These are phyloP conservation scores for Troglohyphantes excavatus DNA, from an alignment of 2,888 invertebrate genomes.

Conservation along the genomic window DNA sequence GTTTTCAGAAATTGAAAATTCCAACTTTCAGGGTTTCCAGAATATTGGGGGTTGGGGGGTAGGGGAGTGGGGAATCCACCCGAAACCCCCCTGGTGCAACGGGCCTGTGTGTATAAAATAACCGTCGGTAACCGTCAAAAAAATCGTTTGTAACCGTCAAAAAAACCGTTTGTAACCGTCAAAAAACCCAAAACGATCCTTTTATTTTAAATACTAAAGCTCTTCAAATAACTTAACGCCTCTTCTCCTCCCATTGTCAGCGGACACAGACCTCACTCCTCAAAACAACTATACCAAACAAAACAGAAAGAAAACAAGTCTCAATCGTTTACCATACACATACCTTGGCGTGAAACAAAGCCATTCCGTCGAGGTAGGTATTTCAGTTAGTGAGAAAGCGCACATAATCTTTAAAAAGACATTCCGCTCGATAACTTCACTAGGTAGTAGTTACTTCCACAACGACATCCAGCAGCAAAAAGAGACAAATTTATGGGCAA, in stretches of 20 bases:
- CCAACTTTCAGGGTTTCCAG: too few species aligned
- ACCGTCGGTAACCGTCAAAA: too few species aligned
- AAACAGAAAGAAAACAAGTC: not conserved
- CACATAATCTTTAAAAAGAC: constrained; percentile 28
- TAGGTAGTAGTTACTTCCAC: not conserved
- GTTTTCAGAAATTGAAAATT: too few species aligned
- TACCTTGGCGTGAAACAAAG: constrained; percentile 25
- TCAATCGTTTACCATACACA: not conserved
- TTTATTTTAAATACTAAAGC: too few species aligned
- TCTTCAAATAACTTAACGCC: not conserved
- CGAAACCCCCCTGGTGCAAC: too few species aligned
- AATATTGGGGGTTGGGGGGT: too few species aligned
- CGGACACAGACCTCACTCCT: not conserved
- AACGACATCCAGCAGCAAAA: not conserved
- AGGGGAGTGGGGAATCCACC: too few species aligned
- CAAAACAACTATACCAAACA: not conserved
- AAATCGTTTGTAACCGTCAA: too few species aligned
- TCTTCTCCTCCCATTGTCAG: not conserved
- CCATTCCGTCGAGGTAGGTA: constrained; percentile 16
- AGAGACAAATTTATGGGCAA: constrained; percentile 19
- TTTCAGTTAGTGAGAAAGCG: constrained; percentile 2
- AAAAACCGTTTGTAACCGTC: too few species aligned
- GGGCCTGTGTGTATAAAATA: too few species aligned
- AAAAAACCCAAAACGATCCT: too few species aligned
- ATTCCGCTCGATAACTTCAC: constrained; percentile 13